These are phyloP conservation scores for Branchellion lobata DNA, from an alignment of 2,888 invertebrate species.

Conservation along the genomic window DNA sequence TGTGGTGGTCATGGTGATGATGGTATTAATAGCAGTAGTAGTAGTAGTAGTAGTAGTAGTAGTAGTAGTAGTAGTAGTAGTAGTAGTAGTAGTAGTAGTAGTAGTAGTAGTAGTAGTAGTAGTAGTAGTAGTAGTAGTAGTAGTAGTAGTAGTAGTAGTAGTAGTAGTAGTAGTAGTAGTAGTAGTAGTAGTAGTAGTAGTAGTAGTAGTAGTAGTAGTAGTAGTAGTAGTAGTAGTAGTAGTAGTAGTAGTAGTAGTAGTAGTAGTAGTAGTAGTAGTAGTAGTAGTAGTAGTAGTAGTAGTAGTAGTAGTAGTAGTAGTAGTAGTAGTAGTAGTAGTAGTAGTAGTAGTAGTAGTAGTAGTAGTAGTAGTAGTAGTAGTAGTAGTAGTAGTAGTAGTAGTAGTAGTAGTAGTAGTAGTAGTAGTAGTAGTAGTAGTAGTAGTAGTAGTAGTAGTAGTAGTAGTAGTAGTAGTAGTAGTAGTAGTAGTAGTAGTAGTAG, in stretches of 20 bases:
- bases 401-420: constrained; percentile 29
- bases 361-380: constrained; percentile 29
- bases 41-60: too few species aligned
- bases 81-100: constrained; percentile 13
- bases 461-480: constrained; percentile 29
- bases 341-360: constrained; percentile 29
- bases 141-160: constrained; percentile 15
- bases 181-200: constrained; percentile 29
- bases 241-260: constrained; percentile 29
- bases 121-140: constrained; percentile 20
- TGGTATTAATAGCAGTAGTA: background rate
- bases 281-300: constrained; percentile 26
- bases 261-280: constrained; percentile 26
- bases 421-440: constrained; percentile 26
- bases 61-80: constrained; percentile 15
- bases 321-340: constrained; percentile 29
- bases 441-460: constrained; percentile 23
- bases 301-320: constrained; percentile 24
- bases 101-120: constrained; percentile 17
- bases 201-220: constrained; percentile 27
- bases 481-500: constrained; percentile 26
- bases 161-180: background rate
- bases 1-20: background rate
- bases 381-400: constrained; percentile 29
- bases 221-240: constrained; percentile 26